Conservation (phyloP, 2,888 invertebrate species). For the Ennomos erosarius region DNA sequence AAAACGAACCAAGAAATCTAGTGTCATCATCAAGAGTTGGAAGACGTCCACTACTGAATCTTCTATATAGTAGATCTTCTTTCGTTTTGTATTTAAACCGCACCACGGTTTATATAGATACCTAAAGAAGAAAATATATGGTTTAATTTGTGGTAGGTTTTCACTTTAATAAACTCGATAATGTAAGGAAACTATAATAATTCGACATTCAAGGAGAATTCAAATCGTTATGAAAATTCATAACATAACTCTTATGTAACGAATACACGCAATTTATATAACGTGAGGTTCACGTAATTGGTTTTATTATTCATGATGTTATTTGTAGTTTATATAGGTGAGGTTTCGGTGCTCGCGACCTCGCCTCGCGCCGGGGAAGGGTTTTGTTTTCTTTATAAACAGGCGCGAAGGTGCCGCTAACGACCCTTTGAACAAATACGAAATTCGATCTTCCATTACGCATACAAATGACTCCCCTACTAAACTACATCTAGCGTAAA, state of each 20-base stretch:
- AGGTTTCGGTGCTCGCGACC: slow-evolving; percentile 59
- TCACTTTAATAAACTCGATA: not conserved
- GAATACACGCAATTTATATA: slow-evolving; percentile 26
- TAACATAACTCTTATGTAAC: slow-evolving; percentile 21
- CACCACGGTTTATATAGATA: too few relatives aligned
- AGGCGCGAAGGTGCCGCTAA: slow-evolving; percentile 82
- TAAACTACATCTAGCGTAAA: slow-evolving; percentile 57
- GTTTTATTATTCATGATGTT: slow-evolving; percentile 59
- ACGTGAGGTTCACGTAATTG: slow-evolving; percentile 42
- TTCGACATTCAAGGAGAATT: slow-evolving; percentile 13
- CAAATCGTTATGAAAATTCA: slow-evolving; percentile 19
- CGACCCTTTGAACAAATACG: slow-evolving; percentile 84
- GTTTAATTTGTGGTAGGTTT: too few relatives aligned
- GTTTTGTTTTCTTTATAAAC: slow-evolving; percentile 84
- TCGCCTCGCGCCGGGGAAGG: slow-evolving; percentile 61
- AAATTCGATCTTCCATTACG: slow-evolving; percentile 84
- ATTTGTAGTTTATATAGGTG: slow-evolving; percentile 46
- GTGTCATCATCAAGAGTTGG: too few relatives aligned
- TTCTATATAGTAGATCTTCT: too few relatives aligned
- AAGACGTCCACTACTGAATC: too few relatives aligned
- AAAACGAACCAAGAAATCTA: too few relatives aligned
- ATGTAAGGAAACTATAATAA: slow-evolving; percentile 13
- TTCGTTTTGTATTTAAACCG: too few relatives aligned
- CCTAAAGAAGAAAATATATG: too few relatives aligned
- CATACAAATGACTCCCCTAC: slow-evolving; percentile 78